Conservation (phyloP, 2,113 vertebrate species). For the Sander vitreus region DNA sequence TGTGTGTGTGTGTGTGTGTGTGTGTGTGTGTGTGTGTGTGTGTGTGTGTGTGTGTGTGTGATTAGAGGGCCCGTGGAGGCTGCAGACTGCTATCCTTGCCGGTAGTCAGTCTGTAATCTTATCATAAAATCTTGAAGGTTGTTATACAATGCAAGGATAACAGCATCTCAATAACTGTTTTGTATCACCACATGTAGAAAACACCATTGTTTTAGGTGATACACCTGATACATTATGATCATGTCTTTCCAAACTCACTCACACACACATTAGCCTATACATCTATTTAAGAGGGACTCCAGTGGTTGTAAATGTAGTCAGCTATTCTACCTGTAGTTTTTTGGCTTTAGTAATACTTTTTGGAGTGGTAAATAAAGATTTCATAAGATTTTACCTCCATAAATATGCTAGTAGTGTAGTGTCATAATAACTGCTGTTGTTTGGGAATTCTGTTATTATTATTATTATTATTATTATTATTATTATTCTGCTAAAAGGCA, state of each 20-base stretch:
- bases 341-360: not conserved
- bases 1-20: too few relatives aligned
- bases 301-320: not conserved
- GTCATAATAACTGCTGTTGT: not conserved
- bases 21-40: too few relatives aligned
- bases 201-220: not conserved
- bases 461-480: too few relatives aligned
- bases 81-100: too few relatives aligned
- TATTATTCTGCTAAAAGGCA: too few relatives aligned
- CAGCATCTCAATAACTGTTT: not conserved
- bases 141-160: not conserved
- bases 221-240: not conserved
- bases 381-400: not conserved
- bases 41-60: too few relatives aligned
- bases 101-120: too few relatives aligned
- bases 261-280: too few relatives aligned
- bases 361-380: not conserved
- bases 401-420: not conserved
- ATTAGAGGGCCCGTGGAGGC: too few relatives aligned
- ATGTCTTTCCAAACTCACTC: not conserved
- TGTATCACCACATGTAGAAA: not conserved
- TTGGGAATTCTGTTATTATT: not conserved
- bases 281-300: not conserved
- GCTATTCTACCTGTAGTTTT: not conserved
- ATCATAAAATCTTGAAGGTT: not conserved